Conservation (phyloP, 2,888 invertebrate species). For the Pristionchus fissidentatus region DNA sequence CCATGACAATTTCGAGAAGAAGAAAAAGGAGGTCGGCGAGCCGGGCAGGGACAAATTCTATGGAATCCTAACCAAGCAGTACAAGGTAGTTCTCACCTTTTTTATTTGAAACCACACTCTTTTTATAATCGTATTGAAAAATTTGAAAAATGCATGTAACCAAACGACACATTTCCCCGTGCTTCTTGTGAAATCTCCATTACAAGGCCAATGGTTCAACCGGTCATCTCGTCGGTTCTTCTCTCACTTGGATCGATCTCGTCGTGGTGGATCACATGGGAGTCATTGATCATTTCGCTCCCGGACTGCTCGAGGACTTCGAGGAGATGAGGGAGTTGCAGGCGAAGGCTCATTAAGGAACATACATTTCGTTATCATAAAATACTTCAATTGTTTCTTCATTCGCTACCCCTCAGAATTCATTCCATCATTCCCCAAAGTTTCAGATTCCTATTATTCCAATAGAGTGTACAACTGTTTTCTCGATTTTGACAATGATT, state of each 20-base stretch:
- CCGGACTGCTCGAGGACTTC: conserved; percentile 9
- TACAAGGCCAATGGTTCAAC: neutral
- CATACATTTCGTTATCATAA: too few relatives aligned
- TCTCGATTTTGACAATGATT: too few relatives aligned
- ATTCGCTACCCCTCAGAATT: too few relatives aligned
- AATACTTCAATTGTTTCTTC: too few relatives aligned
- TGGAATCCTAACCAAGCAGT: conserved; percentile 19
- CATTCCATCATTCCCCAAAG: too few relatives aligned
- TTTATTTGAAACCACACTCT: too few relatives aligned
- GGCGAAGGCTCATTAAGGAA: neutral
- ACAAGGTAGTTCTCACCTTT: conserved; percentile 5
- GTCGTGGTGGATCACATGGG: conserved; percentile 36
- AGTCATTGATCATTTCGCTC: conserved; percentile 6
- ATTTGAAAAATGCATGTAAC: neutral
- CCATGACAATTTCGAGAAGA: neutral
- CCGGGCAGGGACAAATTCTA: conserved; percentile 35
- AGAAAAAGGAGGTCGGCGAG: conserved; percentile 29
- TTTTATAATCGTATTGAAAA: too few relatives aligned
- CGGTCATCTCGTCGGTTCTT: neutral
- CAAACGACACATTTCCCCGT: neutral
- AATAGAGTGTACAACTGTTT: too few relatives aligned
- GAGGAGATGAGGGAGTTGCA: neutral
- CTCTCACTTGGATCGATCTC: conserved; percentile 41
- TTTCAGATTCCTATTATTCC: too few relatives aligned
- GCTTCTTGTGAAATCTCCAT: too few relatives aligned